Percentiles rank a stretch among this genome's conserved stretches.
phyloP scores from a whole-genome alignment of 2,113 vertebrate genomes.

The Phainopepla nitens region DNA sequence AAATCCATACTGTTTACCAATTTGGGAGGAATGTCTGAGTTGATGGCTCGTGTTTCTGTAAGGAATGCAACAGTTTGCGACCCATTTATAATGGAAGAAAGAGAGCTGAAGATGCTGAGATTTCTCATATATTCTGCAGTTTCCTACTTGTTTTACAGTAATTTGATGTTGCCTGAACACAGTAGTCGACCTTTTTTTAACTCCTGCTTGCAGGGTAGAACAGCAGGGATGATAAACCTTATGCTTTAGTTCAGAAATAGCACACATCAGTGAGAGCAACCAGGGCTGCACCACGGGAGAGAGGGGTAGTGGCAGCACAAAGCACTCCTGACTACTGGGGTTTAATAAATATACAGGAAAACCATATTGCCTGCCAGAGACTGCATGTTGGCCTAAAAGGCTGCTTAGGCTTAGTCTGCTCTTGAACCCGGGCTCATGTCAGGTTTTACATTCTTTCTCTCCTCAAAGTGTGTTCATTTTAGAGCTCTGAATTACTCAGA shows the following conservation, averaged over 20 bases:
- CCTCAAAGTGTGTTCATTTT: neutral
- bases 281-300: constrained; percentile 23
- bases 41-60: neutral
- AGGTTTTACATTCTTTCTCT: neutral
- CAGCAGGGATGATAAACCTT: constrained; percentile 63
- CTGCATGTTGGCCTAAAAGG: neutral
- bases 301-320: constrained; percentile 1
- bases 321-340: constrained; percentile 5
- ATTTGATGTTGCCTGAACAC: constrained; percentile 64
- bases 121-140: neutral
- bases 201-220: constrained; percentile 46
- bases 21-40: neutral
- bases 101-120: neutral
- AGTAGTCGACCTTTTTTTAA: constrained; percentile 42
- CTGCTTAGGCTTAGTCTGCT: neutral
- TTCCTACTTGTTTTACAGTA: constrained; percentile 61
- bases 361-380: neutral
- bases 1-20: neutral
- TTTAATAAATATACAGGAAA: constrained; percentile 9
- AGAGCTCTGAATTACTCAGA: neutral
- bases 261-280: constrained; percentile 43
- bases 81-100: constrained; percentile 8
- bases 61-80: constrained; percentile 12
- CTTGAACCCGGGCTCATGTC: neutral
- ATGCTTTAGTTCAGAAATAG: constrained; percentile 65